Conservation (phyloP, 2,113 vertebrate species). For the Sorex fumeus region DNA sequence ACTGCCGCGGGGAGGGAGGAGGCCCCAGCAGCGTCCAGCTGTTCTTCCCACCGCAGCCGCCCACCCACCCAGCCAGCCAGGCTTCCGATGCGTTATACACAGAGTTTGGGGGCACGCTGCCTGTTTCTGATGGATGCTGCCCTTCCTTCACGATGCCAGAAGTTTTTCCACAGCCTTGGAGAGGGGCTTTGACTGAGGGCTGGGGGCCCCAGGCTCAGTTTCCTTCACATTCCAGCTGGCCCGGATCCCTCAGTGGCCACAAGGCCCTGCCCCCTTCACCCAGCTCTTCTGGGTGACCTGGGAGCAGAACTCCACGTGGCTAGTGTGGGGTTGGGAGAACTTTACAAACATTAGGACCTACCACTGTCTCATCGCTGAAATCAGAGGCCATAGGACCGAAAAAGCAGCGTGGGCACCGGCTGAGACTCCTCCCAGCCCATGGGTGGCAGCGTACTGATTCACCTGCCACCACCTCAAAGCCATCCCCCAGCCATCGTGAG, state of each 20-base stretch:
- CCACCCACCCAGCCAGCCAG: constrained; percentile 68
- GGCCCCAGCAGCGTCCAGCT: background rate
- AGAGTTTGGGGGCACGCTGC: constrained; percentile 86
- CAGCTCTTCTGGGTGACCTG: constrained; percentile 86
- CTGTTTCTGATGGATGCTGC: constrained; percentile 47
- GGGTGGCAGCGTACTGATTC: constrained; percentile 87
- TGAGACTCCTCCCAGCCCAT: constrained; percentile 81
- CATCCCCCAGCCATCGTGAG: constrained; percentile 90
- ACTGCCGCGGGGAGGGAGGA: constrained; percentile 61
- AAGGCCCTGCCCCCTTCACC: constrained; percentile 85
- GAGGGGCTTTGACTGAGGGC: constrained; percentile 85
- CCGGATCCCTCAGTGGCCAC: constrained; percentile 89
- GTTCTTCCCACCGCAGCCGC: constrained; percentile 56
- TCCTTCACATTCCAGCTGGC: constrained; percentile 93
- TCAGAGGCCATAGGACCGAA: constrained; percentile 93
- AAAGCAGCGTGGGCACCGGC: constrained; percentile 84
- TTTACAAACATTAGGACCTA: constrained; percentile 95
- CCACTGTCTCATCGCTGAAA: constrained; percentile 96
- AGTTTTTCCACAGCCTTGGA: constrained; percentile 87
- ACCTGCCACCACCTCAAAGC: constrained; percentile 90
- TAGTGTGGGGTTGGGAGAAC: constrained; percentile 87
- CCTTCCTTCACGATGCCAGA: constrained; percentile 88
- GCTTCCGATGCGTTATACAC: constrained; percentile 90
- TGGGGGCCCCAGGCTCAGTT: constrained; percentile 86
- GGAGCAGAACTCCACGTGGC: constrained; percentile 71